Evolutionary conservation across 2,888 invertebrate species (phyloP), one percentile per base, ranked within the genome.

Genomic region (Tipula unca): DNA sequence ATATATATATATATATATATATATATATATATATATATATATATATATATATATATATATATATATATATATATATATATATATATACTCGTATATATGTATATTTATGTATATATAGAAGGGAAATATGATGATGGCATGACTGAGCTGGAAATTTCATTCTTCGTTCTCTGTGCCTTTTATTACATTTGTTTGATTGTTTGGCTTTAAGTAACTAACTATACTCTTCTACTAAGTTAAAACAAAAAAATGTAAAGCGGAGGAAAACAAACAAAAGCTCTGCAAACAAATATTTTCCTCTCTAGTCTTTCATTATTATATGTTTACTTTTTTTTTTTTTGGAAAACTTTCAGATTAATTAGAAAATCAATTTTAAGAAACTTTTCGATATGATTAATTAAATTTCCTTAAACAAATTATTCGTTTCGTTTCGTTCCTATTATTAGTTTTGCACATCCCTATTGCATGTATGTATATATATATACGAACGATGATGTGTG

Each of bases 301-400:
- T 48, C 4, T 25, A 25, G 25, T 69, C 69, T 69, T 25, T 13
- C 69, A n/a, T 48, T 48, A 36, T 36, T 36, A 36, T 36, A n/a
- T 10, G 8, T 25, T 20, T 48, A 10, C 8, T 48, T 48, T 69
- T 25, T 17, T 48, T 3, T 48, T 69, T 8, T 25, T 25, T 3
- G 69, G 20, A 8, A 69, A 69, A 69, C 69, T 69, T 69, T 69
- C 25, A 69, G 10, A 25, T 69, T 69, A 69, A 69, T 69, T 69
- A 69, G 69, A 69, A 69, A 69, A 20, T 69, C 69, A 69, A 69
- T 69, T 69, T 69, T 20, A 25, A 69, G 1, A 69, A 69, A 69
- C 69, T 69, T 69, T 69, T 69, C 69, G 69, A 69, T 25, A 69
- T 69, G 69, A 69, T 69, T 69, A 69, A 69, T 69, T 69, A 69